These are phyloP conservation scores for Crax fasciolata DNA, from an alignment of 2,797 vertebrate species.

Conservation along the genomic window DNA sequence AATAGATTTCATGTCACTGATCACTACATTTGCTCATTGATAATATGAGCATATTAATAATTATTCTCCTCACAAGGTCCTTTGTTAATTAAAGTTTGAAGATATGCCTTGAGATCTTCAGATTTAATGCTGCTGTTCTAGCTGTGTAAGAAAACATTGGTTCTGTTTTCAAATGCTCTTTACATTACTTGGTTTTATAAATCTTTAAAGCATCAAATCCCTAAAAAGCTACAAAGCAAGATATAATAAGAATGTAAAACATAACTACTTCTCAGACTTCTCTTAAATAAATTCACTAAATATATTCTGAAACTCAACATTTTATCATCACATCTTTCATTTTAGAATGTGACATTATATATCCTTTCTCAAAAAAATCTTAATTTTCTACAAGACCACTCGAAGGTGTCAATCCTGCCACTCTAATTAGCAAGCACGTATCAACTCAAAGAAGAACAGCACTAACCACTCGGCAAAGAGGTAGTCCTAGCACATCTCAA, in stretches of 20 bases:
- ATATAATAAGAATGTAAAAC: not conserved
- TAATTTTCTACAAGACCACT: slow-evolving; percentile 39
- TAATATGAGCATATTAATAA: not conserved
- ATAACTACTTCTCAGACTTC: not conserved
- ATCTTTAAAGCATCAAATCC: not conserved
- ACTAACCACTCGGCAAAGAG: slow-evolving; percentile 1
- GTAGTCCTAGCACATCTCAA: not conserved
- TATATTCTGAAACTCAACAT: not conserved
- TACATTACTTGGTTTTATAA: not conserved
- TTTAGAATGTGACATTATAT: slow-evolving; percentile 41
- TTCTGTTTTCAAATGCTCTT: not conserved
- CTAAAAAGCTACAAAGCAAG: not conserved
- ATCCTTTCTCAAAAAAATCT: slow-evolving; percentile 32
- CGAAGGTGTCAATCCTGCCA: slow-evolving; percentile 15
- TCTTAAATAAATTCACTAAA: slow-evolving; percentile 48
- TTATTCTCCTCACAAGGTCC: not conserved
- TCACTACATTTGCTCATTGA: not conserved
- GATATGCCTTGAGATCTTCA: not conserved
- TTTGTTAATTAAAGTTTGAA: slow-evolving; percentile 8
- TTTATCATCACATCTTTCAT: slow-evolving; percentile 12
- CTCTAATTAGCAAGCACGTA: slow-evolving; percentile 35
- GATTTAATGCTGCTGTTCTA: not conserved
- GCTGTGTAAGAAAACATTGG: not conserved
- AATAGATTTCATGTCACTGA: not conserved
- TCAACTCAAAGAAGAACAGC: slow-evolving; percentile 27